Percentiles rank a stretch among this genome's conserved stretches.
Evolutionary conservation across 2,113 vertebrate species (phyloP).

Genomic region (Limanda limanda): DNA sequence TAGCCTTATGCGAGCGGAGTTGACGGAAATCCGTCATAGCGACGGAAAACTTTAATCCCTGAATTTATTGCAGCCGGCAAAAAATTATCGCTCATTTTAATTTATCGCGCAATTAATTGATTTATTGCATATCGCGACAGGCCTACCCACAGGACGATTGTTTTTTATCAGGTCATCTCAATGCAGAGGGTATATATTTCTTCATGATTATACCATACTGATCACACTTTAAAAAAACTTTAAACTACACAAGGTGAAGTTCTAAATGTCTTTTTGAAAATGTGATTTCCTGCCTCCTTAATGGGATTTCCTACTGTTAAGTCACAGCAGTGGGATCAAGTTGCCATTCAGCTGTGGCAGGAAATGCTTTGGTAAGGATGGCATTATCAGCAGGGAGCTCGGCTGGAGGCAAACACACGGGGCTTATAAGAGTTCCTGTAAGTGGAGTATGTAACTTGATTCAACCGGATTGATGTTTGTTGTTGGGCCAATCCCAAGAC

Average conservation of each 20-base stretch:
- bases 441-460: constrained; percentile 32
- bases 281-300: background rate
- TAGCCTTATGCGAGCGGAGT: too few relatives aligned
- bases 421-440: constrained; percentile 30
- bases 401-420: constrained; percentile 17
- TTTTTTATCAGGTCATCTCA: constrained; percentile 9
- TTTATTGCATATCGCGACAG: too few relatives aligned
- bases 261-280: constrained; percentile 17
- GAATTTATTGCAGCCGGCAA: too few relatives aligned
- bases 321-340: constrained; percentile 37
- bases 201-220: background rate
- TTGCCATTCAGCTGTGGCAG: constrained; percentile 45
- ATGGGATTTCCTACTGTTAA: constrained; percentile 36
- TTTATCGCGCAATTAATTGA: too few relatives aligned
- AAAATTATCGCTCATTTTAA: too few relatives aligned
- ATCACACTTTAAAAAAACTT: constrained; percentile 1
- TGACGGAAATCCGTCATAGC: too few relatives aligned
- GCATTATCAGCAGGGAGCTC: constrained; percentile 28
- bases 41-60: too few relatives aligned
- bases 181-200: background rate
- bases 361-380: constrained; percentile 43
- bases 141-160: background rate
- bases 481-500: constrained; percentile 48
- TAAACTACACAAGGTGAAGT: background rate
- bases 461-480: constrained; percentile 61